These are phyloP conservation scores for Ophion ellenae DNA, from an alignment of 2,888 invertebrate genomes.

Conservation along the genomic window DNA sequence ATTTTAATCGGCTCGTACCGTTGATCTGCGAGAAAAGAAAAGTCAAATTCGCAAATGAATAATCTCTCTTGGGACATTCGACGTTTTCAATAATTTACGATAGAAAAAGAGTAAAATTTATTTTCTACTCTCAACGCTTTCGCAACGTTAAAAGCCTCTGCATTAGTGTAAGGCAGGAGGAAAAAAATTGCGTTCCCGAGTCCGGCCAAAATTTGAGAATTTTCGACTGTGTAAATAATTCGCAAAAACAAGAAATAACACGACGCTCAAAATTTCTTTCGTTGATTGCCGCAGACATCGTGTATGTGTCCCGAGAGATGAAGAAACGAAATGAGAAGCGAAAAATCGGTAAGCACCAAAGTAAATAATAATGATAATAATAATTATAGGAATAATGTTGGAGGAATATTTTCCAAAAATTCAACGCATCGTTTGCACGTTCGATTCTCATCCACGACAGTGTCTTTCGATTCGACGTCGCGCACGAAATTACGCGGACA, in stretches of 20 bases:
- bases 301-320: background rate
- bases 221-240: background rate
- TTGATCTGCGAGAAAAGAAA: too few relatives aligned
- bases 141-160: too few relatives aligned
- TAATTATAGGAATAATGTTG: conserved; percentile 31
- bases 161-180: background rate
- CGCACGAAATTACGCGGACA: background rate
- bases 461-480: conserved; percentile 40
- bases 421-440: conserved; percentile 17
- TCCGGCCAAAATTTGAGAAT: too few relatives aligned
- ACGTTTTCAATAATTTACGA: background rate
- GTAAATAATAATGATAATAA: conserved; percentile 21
- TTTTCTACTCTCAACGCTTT: too few relatives aligned
- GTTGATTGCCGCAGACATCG: conserved; percentile 21
- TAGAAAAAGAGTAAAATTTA: too few relatives aligned
- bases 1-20: background rate
- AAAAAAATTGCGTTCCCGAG: background rate
- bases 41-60: too few relatives aligned
- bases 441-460: conserved; percentile 30
- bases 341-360: conserved; percentile 37
- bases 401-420: conserved; percentile 36
- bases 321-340: background rate
- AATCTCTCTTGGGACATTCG: background rate
- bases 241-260: background rate
- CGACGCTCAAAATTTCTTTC: conserved; percentile 12